Base-by-base conservation (phyloP, 2,113 vertebrate genomes). In the Clarias batrachus region DNA sequence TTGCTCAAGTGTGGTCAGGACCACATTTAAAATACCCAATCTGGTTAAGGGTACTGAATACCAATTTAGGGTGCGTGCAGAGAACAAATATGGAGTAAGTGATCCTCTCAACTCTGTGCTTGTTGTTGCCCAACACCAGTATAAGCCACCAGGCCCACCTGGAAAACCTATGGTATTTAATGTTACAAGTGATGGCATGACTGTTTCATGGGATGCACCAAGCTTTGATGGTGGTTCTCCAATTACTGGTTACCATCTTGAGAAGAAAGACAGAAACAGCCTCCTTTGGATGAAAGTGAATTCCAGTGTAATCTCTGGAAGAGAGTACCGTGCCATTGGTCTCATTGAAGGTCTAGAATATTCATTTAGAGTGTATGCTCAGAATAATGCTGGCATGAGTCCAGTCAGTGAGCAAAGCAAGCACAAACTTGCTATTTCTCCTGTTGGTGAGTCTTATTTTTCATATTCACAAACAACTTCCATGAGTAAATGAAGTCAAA, bases 241-340 rank as follows among this genome's bases (percentile, higher is more conserved):
- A 88, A 94, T 99, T 91, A 95, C 95, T 90, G 98, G 98, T 86
- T 99, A 97, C 90, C 96, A 99, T 25, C 96, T 99, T 88, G 98
- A 99, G 93, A 99, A 98, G 95, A 99, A 99, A 93, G 98, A 99
- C 94, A 96, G 97, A 92, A 99, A 99, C 91, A 99, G 98, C 92
- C 97, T 99, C 54, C 91, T 99, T 87, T 99, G 98, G 98, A 97
- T 97, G 92, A 98, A 96, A 91, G 96, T 97, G 86, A 99, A 99
- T 90, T 95, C 94, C 83, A 95, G 93, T 87, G 92, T 96, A 87
- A 96, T 99, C 91, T 97, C 97, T 91, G 96, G 93, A 90, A 96
- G 94, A 95, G 98, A 99, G 92, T 98, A 98, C 73, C 97, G 98
- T 93, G 97, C 96, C 65, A 97, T 95, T 2, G 96, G 97, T 70